These are phyloP conservation scores for Lepus timidus DNA, from an alignment of 2,113 vertebrate species.

Conservation along the genomic window DNA sequence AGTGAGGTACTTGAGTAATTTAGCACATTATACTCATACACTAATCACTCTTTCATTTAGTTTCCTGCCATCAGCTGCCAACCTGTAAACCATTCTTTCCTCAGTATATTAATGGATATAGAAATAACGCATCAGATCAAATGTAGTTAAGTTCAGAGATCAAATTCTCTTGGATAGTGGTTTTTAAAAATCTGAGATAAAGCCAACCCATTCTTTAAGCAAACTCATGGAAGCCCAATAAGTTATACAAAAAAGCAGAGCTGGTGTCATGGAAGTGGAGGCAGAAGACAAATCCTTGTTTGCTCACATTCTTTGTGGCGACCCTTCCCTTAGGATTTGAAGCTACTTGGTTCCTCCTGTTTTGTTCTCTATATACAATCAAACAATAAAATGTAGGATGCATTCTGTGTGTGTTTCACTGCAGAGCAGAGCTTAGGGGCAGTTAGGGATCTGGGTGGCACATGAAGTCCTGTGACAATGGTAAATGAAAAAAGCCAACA, in stretches of 20 bases:
- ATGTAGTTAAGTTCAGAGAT: slow-evolving; percentile 36
- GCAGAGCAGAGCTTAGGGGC: neutral
- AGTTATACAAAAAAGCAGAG: neutral
- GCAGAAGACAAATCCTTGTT: neutral
- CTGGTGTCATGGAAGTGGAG: neutral
- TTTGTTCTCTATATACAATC: neutral
- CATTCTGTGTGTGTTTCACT: neutral
- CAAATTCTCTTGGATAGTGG: neutral
- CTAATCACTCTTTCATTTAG: neutral
- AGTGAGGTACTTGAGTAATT: neutral
- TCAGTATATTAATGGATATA: neutral
- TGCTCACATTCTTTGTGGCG: neutral
- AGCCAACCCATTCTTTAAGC: neutral
- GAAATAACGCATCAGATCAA: neutral
- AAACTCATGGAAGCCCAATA: neutral
- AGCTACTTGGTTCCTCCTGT: neutral
- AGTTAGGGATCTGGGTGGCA: neutral
- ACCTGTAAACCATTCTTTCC: neutral
- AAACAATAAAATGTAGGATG: neutral
- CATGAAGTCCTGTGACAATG: neutral
- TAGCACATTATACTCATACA: neutral
- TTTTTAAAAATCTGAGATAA: neutral
- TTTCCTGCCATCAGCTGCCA: neutral
- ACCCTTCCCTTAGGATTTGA: neutral
- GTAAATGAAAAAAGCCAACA: neutral